These are phyloP conservation scores for Steinernema khuongi DNA, from an alignment of 1,140 invertebrate genomes.

Conservation along the genomic window DNA sequence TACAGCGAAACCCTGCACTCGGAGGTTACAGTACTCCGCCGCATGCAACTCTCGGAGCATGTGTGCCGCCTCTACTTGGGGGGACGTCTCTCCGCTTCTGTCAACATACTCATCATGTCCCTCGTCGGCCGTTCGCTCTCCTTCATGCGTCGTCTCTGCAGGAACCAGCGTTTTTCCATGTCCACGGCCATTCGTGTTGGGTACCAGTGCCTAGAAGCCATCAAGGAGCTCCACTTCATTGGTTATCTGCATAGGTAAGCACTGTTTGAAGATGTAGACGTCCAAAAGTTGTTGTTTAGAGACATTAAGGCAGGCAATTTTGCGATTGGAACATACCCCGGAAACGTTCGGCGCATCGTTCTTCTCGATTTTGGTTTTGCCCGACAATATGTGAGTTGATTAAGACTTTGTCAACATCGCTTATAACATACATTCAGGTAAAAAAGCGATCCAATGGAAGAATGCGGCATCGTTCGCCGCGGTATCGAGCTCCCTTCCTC, in stretches of 20 bases:
- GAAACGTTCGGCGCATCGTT: not conserved
- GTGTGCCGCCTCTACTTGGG: conserved; percentile 27
- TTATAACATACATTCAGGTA: not conserved
- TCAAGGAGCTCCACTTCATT: conserved; percentile 27
- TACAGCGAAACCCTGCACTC: conserved; percentile 7
- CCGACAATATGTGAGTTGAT: conserved; percentile 24
- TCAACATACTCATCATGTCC: conserved; percentile 32
- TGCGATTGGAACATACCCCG: conserved; percentile 16
- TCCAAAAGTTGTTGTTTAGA: not conserved
- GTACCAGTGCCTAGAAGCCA: conserved; percentile 20
- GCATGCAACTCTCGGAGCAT: conserved; percentile 26
- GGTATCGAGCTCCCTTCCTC: not conserved
- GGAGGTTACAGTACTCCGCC: conserved; percentile 21
- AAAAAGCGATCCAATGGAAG: not conserved
- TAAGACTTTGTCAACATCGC: not conserved
- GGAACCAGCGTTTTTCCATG: conserved; percentile 19
- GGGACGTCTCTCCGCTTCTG: not conserved
- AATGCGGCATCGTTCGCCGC: not conserved
- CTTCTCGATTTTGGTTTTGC: conserved; percentile 30
- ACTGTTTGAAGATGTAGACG: not conserved
- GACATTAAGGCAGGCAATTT: conserved; percentile 30
- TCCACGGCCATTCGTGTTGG: conserved; percentile 27
- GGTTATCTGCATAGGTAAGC: conserved; percentile 24
- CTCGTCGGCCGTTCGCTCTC: conserved; percentile 21
- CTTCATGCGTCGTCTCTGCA: conserved; percentile 7